Evolutionary conservation across 2,113 vertebrate species (phyloP).

Genomic region (Cariama cristata): DNA sequence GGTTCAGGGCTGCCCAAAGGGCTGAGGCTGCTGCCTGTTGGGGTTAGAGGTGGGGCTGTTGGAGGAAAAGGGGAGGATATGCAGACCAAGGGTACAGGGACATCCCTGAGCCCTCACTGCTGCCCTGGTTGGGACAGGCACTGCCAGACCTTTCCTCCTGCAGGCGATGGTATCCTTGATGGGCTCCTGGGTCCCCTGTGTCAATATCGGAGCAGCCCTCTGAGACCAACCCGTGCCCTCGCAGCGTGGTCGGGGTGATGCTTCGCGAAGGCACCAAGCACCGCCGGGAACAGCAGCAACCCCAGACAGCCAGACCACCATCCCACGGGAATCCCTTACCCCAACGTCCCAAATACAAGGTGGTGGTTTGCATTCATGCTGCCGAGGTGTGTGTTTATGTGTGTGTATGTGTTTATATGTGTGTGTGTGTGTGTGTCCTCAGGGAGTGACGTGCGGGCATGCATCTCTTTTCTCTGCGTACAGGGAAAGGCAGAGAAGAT

Average conservation of each 20-base stretch:
- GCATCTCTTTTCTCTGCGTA: rapidly evolving
- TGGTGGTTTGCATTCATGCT: not conserved
- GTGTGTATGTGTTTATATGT: not conserved
- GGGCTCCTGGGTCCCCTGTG: not conserved
- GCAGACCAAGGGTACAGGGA: not conserved
- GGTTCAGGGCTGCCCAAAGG: not conserved
- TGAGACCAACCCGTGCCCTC: not conserved
- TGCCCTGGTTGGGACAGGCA: not conserved
- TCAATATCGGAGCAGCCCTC: not conserved
- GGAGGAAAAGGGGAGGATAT: not conserved
- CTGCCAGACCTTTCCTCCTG: not conserved
- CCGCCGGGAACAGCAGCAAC: rapidly evolving
- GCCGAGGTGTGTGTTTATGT: not conserved
- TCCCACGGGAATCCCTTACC: not conserved
- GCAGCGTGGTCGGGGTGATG: rapidly evolving
- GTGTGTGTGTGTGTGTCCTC: not conserved
- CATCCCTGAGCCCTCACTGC: not conserved
- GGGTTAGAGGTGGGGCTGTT: not conserved
- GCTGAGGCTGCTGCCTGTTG: not conserved
- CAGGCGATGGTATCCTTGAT: slow-evolving; percentile 60
- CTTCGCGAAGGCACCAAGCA: not conserved
- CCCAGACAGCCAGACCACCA: rapidly evolving
- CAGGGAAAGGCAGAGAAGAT: not conserved
- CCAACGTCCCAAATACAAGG: not conserved
- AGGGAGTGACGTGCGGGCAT: rapidly evolving